phyloP scores from a whole-genome alignment of 2,797 vertebrate genomes.

The Myoxocephalus aenaeus region DNA sequence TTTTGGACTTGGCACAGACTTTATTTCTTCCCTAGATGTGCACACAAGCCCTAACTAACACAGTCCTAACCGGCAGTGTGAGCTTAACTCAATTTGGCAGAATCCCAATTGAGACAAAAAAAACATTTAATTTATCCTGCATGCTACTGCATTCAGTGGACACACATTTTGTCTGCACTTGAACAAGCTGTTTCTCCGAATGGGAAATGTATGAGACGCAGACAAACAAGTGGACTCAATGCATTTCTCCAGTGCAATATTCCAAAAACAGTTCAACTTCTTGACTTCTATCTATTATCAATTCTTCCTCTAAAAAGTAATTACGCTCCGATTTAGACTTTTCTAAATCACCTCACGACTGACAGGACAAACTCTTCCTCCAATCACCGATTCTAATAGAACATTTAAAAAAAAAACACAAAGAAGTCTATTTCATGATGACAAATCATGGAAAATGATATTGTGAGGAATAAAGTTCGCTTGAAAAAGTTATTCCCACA shows the following conservation, averaged over 20 bases:
- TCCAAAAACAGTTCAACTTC: constrained; percentile 43
- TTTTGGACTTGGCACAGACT: not conserved
- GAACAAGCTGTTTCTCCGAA: not conserved
- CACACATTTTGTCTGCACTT: constrained; percentile 1
- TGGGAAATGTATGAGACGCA: not conserved
- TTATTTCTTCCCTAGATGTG: constrained; percentile 1
- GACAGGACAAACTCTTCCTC: constrained; percentile 11
- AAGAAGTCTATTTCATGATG: not conserved
- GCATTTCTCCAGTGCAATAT: constrained; percentile 21
- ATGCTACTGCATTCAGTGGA: constrained; percentile 7
- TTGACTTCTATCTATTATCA: constrained; percentile 54
- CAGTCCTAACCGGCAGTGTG: constrained; percentile 6
- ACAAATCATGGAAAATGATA: not conserved
- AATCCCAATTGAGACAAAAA: constrained; percentile 22
- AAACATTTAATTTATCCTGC: constrained; percentile 18
- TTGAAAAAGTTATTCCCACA: constrained; percentile 42
- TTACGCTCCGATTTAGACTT: constrained; percentile 32
- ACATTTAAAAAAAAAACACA: not conserved
- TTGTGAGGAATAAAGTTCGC: constrained; percentile 27
- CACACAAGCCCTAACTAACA: constrained; percentile 10
- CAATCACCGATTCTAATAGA: not conserved
- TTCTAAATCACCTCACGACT: constrained; percentile 1
- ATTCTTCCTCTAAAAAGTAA: constrained; percentile 35
- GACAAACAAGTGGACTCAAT: not conserved
- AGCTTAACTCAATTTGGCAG: constrained; percentile 29